Evolutionary conservation across 2,113 vertebrate species (phyloP).

Genomic region (Cavia porcellus): DNA sequence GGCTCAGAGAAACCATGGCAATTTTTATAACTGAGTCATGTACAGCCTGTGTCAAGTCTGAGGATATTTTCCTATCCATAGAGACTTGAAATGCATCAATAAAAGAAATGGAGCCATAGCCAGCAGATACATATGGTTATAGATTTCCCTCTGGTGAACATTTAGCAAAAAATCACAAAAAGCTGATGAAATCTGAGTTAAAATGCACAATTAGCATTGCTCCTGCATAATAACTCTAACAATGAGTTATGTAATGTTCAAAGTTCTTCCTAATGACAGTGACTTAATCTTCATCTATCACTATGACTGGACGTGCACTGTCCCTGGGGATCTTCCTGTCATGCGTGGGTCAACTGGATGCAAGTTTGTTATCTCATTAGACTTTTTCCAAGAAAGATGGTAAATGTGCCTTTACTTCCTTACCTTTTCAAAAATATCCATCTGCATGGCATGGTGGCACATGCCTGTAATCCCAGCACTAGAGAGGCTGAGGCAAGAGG

Average conservation of each 20-base stretch:
- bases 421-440: slow-evolving; percentile 17
- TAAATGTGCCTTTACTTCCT: not conserved
- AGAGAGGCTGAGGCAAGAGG: too few species aligned
- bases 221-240: not conserved
- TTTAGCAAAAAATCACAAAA: not conserved
- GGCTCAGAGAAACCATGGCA: not conserved
- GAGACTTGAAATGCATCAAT: not conserved
- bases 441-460: too few species aligned
- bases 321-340: not conserved
- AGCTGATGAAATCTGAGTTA: not conserved
- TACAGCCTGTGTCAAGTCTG: not conserved
- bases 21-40: not conserved
- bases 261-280: not conserved
- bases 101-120: not conserved
- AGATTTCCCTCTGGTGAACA: not conserved
- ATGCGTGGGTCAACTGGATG: slow-evolving; percentile 1
- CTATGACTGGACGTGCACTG: not conserved
- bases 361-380: slow-evolving; percentile 48
- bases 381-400: not conserved
- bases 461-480: too few species aligned
- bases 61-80: not conserved
- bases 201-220: not conserved
- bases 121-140: not conserved
- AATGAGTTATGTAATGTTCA: not conserved
- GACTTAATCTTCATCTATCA: not conserved